phyloP scores from a whole-genome alignment of 2,888 invertebrate genomes.

The Dione vanillae region DNA sequence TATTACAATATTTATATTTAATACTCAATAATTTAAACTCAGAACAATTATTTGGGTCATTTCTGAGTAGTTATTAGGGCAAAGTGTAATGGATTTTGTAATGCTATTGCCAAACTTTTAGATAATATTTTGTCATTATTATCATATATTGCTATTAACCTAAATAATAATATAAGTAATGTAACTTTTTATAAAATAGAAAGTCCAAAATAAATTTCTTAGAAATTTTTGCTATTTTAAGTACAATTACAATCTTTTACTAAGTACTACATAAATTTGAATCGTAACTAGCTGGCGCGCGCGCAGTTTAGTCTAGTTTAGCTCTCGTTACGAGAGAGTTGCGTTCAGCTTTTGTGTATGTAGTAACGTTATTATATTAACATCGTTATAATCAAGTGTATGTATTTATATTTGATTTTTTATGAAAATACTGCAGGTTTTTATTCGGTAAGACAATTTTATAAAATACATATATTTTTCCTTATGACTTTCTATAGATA shows the following conservation, averaged over 20 bases:
- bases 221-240: not conserved
- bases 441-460: not conserved
- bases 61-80: conserved; percentile 34
- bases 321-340: conserved; percentile 55
- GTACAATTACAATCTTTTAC: conserved; percentile 22
- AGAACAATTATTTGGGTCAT: conserved; percentile 38
- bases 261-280: conserved; percentile 21
- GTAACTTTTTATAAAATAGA: conserved; percentile 7
- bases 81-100: conserved; percentile 36
- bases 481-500: no score
- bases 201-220: not conserved
- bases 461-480: not conserved
- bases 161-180: conserved; percentile 29
- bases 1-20: not conserved
- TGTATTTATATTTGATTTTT: not conserved
- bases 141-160: conserved; percentile 45
- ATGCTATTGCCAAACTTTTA: conserved; percentile 41
- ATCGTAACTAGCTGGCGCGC: conserved; percentile 39
- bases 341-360: conserved; percentile 42
- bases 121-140: conserved; percentile 43
- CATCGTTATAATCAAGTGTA: conserved; percentile 23
- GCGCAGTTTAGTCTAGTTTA: conserved; percentile 49
- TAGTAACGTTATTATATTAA: conserved; percentile 15
- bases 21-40: conserved; percentile 2
- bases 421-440: conserved; percentile 23